Conservation (phyloP, 2,113 vertebrate species). For the Psammodynastes pulverulentus region DNA sequence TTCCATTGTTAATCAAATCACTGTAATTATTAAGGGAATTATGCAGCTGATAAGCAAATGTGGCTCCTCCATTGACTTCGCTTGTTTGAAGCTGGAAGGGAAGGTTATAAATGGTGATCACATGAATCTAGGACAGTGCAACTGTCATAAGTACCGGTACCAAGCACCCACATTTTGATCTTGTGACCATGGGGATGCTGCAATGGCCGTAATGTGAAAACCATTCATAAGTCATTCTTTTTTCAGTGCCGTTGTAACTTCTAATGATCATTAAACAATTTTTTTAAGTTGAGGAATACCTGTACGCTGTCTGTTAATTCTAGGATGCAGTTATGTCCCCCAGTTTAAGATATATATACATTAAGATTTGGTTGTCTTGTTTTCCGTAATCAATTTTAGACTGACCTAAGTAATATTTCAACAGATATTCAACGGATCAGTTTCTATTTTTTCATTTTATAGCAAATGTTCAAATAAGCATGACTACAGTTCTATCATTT, state of each 20-base stretch:
- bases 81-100: background rate
- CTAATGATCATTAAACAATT: no score
- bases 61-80: background rate
- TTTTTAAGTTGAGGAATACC: background rate
- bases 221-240: no score
- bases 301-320: background rate
- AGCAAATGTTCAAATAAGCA: background rate
- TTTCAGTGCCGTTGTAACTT: no score
- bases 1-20: background rate
- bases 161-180: no score
- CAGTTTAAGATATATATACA: background rate
- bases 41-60: background rate
- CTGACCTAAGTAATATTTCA: background rate
- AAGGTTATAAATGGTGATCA: background rate
- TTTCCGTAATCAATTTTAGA: background rate
- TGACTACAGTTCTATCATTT: background rate
- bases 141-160: background rate
- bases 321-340: background rate
- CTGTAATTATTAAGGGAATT: background rate
- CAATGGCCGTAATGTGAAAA: no score
- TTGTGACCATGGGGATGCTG: no score
- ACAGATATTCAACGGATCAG: background rate
- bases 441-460: background rate
- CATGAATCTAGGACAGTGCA: background rate
- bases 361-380: background rate